Percentiles rank a stretch among this genome's conserved stretches.
These are phyloP conservation scores for Urocolius indicus DNA, from an alignment of 2,113 vertebrate genomes.

Conservation along the genomic window DNA sequence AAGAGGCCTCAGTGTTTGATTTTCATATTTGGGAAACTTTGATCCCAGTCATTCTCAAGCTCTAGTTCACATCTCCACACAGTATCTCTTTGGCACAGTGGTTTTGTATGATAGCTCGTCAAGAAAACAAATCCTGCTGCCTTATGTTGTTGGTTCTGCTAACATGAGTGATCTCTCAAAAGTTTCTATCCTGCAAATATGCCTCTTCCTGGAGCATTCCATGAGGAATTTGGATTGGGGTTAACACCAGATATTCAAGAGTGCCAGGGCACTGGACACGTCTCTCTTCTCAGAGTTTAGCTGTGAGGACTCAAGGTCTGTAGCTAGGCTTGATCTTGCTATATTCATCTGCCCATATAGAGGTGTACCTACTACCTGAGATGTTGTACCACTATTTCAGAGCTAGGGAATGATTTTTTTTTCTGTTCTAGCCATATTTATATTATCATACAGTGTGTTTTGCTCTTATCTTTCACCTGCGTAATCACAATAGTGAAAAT, in stretches of 20 bases:
- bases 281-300: neutral
- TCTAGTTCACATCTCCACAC: neutral
- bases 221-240: neutral
- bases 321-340: neutral
- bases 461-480: conserved; percentile 13
- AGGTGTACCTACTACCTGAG: neutral
- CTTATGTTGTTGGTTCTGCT: neutral
- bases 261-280: too few relatives aligned
- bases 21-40: neutral
- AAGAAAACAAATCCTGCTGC: neutral
- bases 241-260: neutral
- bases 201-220: neutral
- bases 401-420: neutral
- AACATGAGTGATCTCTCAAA: neutral
- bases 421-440: neutral
- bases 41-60: neutral
- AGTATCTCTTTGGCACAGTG: neutral
- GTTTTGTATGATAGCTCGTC: neutral
- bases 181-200: neutral
- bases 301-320: rapidly evolving
- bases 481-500: neutral
- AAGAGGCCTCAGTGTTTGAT: neutral
- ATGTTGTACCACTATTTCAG: neutral
- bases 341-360: neutral
- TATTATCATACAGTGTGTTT: neutral